These are phyloP conservation scores for Drosophila leontia DNA, from an alignment of 1,140 invertebrate genomes.

Conservation along the genomic window DNA sequence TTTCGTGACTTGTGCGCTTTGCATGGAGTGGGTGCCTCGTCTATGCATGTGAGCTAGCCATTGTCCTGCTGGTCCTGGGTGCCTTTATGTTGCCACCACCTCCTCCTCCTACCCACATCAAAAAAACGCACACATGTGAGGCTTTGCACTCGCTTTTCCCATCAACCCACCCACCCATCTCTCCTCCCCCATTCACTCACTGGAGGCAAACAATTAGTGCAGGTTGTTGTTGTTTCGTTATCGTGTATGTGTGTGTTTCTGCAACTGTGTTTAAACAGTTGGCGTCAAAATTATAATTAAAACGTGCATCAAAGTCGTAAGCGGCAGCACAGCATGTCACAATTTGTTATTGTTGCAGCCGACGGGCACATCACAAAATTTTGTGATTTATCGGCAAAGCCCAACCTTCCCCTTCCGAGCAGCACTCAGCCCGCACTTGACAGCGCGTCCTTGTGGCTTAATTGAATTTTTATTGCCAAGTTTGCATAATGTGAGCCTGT, in stretches of 20 bases:
- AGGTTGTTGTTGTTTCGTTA: slow-evolving; percentile 35
- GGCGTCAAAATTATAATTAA: slow-evolving; percentile 83
- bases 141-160: slow-evolving; percentile 3
- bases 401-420: slow-evolving; percentile 2
- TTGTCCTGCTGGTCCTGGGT: slow-evolving; percentile 54
- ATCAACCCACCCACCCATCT: not conserved
- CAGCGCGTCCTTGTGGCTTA: slow-evolving; percentile 73
- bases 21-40: slow-evolving; percentile 14
- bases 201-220: slow-evolving; percentile 45
- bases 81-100: slow-evolving; percentile 13
- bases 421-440: slow-evolving; percentile 61
- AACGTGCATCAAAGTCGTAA: slow-evolving; percentile 80
- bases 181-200: not conserved
- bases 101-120: not conserved
- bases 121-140: slow-evolving; percentile 13
- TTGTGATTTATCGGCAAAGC: slow-evolving; percentile 54
- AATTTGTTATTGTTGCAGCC: slow-evolving; percentile 60
- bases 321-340: slow-evolving; percentile 71
- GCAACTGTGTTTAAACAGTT: slow-evolving; percentile 75
- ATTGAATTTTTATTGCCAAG: slow-evolving; percentile 83
- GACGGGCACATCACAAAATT: slow-evolving; percentile 34
- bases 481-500: slow-evolving; percentile 74
- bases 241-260: slow-evolving; percentile 12
- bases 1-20: slow-evolving; percentile 59
- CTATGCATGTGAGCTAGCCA: slow-evolving; percentile 44